These are phyloP conservation scores for Amyelois transitella DNA, from an alignment of 1,140 invertebrate genomes.

Conservation along the genomic window DNA sequence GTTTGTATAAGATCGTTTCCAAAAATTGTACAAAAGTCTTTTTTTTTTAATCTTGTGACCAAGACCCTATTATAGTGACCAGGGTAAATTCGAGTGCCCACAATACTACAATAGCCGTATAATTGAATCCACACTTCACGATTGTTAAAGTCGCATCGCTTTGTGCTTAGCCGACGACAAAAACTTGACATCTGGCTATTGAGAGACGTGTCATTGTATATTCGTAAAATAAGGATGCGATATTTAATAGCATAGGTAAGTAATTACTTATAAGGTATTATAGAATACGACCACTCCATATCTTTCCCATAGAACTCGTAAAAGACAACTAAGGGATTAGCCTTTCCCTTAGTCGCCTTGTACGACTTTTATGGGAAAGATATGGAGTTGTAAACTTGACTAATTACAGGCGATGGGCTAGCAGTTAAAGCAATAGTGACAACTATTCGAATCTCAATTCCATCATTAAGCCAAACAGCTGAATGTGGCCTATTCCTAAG, in stretches of 20 bases:
- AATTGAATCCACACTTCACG: conserved; percentile 47
- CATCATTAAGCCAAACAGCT: too few relatives aligned
- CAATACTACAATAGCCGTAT: conserved; percentile 36
- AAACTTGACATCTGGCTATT: conserved; percentile 43
- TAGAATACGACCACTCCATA: too few relatives aligned
- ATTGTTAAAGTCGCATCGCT: conserved; percentile 4
- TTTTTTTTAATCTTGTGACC: background rate
- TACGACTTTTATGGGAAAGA: too few relatives aligned
- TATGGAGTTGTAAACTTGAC: too few relatives aligned
- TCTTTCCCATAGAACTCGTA: too few relatives aligned
- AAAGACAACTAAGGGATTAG: too few relatives aligned
- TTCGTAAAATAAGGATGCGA: conserved; percentile 14
- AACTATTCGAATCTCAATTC: too few relatives aligned
- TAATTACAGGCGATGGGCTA: too few relatives aligned
- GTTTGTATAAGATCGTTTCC: background rate
- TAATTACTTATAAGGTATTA: too few relatives aligned
- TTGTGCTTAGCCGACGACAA: conserved; percentile 2
- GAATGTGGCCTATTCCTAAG: too few relatives aligned
- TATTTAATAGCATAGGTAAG: background rate
- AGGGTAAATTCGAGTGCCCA: conserved; percentile 16
- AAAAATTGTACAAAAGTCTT: background rate
- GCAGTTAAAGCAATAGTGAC: too few relatives aligned
- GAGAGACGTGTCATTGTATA: background rate
- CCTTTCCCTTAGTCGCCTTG: too few relatives aligned
- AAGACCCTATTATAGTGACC: background rate